phyloP scores from a whole-genome alignment of 2,888 invertebrate genomes.

The Chymomyza fuscimana region DNA sequence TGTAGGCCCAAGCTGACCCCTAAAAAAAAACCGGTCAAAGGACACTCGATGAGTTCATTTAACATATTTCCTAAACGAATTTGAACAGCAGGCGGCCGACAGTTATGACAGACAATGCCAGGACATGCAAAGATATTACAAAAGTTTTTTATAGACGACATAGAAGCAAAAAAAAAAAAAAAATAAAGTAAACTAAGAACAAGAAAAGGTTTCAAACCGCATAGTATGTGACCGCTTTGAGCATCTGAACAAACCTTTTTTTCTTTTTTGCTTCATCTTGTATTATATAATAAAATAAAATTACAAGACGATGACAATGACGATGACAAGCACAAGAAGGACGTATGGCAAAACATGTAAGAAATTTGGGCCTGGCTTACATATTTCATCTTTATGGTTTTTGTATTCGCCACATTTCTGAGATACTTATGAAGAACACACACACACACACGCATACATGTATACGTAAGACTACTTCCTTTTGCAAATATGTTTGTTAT shows the following conservation, averaged over 20 bases:
- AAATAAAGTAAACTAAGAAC: too few species aligned
- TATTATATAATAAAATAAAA: conserved; percentile 54
- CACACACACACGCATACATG: background rate
- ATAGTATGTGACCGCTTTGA: too few species aligned
- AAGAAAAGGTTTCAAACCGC: too few species aligned
- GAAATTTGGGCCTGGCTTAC: conserved; percentile 21
- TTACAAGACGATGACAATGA: conserved; percentile 50
- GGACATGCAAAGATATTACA: conserved; percentile 38
- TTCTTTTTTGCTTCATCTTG: too few species aligned
- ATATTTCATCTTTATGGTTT: conserved; percentile 48
- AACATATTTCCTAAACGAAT: conserved; percentile 40
- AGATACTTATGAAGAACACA: conserved; percentile 37
- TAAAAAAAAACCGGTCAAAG: too few species aligned
- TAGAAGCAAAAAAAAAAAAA: conserved; percentile 21
- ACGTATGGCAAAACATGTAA: conserved; percentile 23
- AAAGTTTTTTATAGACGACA: conserved; percentile 41
- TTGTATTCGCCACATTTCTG: conserved; percentile 31
- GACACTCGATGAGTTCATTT: conserved; percentile 35
- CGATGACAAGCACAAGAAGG: background rate
- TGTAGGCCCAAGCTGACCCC: conserved; percentile 8
- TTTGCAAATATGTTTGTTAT: conserved; percentile 8
- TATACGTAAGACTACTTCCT: background rate
- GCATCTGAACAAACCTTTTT: too few species aligned
- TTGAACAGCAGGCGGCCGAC: conserved; percentile 24
- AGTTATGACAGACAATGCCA: conserved; percentile 9